Evolutionary conservation across 2,888 invertebrate genomes (phyloP).

Genomic region (Fragum sueziense): DNA sequence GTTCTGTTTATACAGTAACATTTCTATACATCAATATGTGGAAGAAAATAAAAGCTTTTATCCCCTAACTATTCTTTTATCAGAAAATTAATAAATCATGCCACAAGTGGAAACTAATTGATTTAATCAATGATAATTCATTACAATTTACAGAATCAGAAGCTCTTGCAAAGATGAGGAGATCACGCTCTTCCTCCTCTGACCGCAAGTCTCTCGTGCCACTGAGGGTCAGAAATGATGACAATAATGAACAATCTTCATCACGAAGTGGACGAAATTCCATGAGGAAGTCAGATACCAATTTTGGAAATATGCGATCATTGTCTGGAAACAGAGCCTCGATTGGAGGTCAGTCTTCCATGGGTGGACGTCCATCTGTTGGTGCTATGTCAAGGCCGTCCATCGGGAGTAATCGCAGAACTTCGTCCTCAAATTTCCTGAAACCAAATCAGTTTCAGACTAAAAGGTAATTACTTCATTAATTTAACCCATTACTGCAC

Average conservation of each 20-base stretch:
- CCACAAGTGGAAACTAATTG: too few species aligned
- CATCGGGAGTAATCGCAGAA: background rate
- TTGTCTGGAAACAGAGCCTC: conserved; percentile 45
- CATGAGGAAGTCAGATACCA: background rate
- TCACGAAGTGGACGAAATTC: conserved; percentile 26
- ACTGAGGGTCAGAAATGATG: conserved; percentile 63
- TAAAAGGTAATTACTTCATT: background rate
- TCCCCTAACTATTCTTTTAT: too few species aligned
- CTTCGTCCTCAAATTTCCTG: conserved; percentile 1
- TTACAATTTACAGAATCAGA: too few species aligned
- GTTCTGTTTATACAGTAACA: too few species aligned
- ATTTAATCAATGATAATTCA: too few species aligned
- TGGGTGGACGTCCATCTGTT: conserved; percentile 17
- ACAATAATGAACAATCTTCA: conserved; percentile 29
- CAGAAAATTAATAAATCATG: too few species aligned
- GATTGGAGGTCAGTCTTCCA: conserved; percentile 41
- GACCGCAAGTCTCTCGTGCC: conserved; percentile 60
- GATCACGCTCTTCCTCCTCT: conserved; percentile 44
- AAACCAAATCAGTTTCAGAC: background rate
- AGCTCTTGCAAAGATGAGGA: background rate
- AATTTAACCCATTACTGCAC: too few species aligned
- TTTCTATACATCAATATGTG: too few species aligned
- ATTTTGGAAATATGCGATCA: conserved; percentile 22
- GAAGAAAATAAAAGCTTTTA: too few species aligned
- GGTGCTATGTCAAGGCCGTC: conserved; percentile 18